These are phyloP conservation scores for Drosophila saltans DNA, from an alignment of 1,140 invertebrate genomes.

Conservation along the genomic window DNA sequence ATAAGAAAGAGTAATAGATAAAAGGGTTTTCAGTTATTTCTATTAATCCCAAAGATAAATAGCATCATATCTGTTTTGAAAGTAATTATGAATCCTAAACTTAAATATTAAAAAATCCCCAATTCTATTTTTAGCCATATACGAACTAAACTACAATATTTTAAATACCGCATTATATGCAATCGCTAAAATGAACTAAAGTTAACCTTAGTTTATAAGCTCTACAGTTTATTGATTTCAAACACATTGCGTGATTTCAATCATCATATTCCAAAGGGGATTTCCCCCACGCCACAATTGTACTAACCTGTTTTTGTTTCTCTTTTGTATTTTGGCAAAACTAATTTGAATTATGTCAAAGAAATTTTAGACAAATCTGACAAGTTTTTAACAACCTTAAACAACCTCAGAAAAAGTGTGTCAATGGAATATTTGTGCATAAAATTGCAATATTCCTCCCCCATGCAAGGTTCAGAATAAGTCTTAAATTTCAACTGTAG, in stretches of 20 bases:
- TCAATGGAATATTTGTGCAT: conserved; percentile 74
- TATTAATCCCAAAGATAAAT: no score
- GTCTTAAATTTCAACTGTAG: conserved; percentile 25
- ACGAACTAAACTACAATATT: no score
- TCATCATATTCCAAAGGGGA: background rate
- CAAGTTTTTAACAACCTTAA: conserved; percentile 16
- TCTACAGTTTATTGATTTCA: background rate
- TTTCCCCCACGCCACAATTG: background rate
- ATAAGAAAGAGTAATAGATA: no score
- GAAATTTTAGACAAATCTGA: background rate
- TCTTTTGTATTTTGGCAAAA: background rate
- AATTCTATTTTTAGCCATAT: no score
- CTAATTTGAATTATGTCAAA: background rate
- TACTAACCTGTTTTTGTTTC: background rate
- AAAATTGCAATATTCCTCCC: conserved; percentile 52
- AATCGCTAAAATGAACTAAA: no score
- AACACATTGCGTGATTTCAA: background rate
- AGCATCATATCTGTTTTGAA: no score
- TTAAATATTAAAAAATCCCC: no score
- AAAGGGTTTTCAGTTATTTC: no score
- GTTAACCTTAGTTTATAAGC: background rate
- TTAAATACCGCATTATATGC: no score
- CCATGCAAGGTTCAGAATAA: conserved; percentile 32
- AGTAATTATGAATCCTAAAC: no score
- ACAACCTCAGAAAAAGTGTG: conserved; percentile 54